Evolutionary conservation across 2,113 vertebrate species (phyloP).

Genomic region (Glaucomys volans): DNA sequence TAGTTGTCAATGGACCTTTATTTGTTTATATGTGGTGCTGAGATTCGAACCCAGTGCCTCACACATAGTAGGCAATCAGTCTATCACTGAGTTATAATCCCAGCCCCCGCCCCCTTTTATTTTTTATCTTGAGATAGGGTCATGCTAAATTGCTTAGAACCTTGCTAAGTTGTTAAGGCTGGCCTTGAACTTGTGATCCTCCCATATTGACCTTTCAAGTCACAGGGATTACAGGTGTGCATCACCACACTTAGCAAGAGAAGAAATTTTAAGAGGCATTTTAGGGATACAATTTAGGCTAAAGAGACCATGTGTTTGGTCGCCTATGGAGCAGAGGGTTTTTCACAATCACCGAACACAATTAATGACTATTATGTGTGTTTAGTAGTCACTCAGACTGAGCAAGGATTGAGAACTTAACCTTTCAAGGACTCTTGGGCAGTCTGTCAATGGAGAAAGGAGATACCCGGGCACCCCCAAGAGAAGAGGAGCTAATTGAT

Average conservation of each 20-base stretch:
- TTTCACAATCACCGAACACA: not conserved
- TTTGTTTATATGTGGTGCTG: no score
- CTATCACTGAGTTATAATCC: no score
- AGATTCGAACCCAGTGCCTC: no score
- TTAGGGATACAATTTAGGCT: not conserved
- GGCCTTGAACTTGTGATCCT: not conserved
- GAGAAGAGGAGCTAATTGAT: not conserved
- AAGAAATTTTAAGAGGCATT: conserved; percentile 18
- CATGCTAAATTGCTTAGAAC: not conserved
- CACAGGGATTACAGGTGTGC: not conserved
- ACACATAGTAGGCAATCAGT: no score
- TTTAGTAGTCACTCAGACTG: not conserved
- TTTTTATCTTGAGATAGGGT: not conserved
- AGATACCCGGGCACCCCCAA: not conserved
- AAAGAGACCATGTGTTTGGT: not conserved
- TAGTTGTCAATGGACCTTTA: no score
- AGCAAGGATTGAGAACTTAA: conserved; percentile 6
- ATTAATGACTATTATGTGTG: not conserved
- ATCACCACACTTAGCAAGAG: not conserved
- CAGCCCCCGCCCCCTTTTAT: not conserved
- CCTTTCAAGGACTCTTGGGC: conserved; percentile 8
- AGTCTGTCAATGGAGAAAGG: conserved; percentile 9
- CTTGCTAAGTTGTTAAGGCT: not conserved
- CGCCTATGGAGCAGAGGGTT: not conserved
- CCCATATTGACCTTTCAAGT: not conserved